A percentile compares a stretch with the other conserved stretches of the same genome.
These are phyloP conservation scores for Urechis unicinctus DNA, from an alignment of 2,888 invertebrate species.

Conservation along the genomic window DNA sequence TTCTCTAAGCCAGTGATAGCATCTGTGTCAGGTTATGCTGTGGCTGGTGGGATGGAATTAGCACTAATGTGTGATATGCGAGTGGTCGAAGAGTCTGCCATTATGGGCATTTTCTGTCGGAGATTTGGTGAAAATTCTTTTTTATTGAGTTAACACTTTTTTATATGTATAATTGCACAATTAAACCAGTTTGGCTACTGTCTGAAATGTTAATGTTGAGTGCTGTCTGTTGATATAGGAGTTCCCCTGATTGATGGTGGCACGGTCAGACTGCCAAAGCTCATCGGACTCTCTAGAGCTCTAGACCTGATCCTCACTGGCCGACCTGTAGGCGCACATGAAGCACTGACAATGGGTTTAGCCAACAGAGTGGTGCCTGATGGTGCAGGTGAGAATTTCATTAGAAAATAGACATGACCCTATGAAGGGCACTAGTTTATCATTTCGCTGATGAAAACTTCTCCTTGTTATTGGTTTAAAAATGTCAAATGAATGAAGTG, in stretches of 20 bases:
- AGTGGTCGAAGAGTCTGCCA: slow-evolving; percentile 77
- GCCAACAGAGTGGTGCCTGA: slow-evolving; percentile 72
- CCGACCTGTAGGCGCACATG: slow-evolving; percentile 67
- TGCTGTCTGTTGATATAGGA: no score
- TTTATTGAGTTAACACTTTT: no score
- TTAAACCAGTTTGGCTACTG: no score
- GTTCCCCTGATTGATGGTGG: slow-evolving; percentile 79
- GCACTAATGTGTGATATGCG: slow-evolving; percentile 86
- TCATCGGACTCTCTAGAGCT: slow-evolving; percentile 79
- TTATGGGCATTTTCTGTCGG: slow-evolving; percentile 79
- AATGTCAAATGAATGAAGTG: no score
- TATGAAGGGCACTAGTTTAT: no score
- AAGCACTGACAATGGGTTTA: slow-evolving; percentile 76
- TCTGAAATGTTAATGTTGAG: no score
- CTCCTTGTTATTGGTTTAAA: no score
- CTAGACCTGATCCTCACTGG: slow-evolving; percentile 87
- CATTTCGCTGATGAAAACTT: no score
- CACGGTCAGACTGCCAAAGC: slow-evolving; percentile 72
- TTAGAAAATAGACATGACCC: no score
- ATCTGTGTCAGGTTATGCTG: slow-evolving; percentile 82
- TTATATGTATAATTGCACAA: no score
- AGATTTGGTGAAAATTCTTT: slow-evolving; percentile 75
- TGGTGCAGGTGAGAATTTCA: slow-evolving; percentile 85
- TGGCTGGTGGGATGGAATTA: slow-evolving; percentile 83
- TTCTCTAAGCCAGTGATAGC: slow-evolving; percentile 82